Evolutionary conservation across 2,888 invertebrate species (phyloP), one percentile per base, ranked within the genome.

Genomic region (Sialis fuliginosa): DNA sequence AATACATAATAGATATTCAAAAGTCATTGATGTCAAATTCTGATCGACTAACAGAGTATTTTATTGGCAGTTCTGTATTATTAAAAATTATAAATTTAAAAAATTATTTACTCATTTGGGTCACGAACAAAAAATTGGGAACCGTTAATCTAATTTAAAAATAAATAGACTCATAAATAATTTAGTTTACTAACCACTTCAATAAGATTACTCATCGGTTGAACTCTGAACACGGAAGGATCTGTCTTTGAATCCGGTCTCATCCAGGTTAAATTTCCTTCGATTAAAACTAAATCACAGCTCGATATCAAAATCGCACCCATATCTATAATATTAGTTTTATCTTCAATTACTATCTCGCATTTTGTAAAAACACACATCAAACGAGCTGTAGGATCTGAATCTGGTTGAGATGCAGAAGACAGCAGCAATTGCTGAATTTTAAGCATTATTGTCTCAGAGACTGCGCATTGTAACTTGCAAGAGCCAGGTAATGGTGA

Each of bases 161-260:
- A n/a, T n/a, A n/a, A n/a, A n/a, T n/a, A n/a, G n/a, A n/a, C 22
- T 22, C 4, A 22, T 22, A 22, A 22, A 22, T 2, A 22, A 22
- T 22, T 22, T 22, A 22, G 22, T 33, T 49, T 44, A 56, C 67
- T 65, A 48, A 69, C 67, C 48, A 73, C 65, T 57, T 70, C 71
- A 4, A 73, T 65, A 42, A 74, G 59, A 59, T 72, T 73, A 49
- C 65, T 69, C 62, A 74, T 68, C 5, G 64, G 60, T 55, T 74
- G 73, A 7, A 64, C 65, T 8, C 61, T 54, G 33, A 59, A 55
- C 6, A 67, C 52, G 22, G 60, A 55, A 1, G 62, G 62, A 7
- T 52, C 50, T 45, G 58, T 56, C 10, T 56, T 56, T 30, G 57
- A 56, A 31, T 56, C 55, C 2, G 62, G 56, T 6, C 67, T 54